Evolutionary conservation across 1,140 invertebrate genomes (phyloP), one percentile per base, ranked within the genome.

Genomic region (Atta texana): DNA sequence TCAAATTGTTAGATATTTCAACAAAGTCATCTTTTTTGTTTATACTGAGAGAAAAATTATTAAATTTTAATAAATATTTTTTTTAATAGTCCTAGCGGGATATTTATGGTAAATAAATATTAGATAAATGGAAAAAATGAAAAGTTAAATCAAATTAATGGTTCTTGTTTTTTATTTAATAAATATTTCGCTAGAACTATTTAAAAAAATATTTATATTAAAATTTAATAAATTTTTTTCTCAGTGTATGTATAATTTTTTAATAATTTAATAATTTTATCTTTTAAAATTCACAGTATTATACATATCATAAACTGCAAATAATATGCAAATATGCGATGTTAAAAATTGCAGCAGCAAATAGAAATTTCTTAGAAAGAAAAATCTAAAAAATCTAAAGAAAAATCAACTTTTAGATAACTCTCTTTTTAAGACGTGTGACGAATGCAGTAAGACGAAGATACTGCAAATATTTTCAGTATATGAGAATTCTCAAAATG

Each of bases 401-500:
- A 16, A 74, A 61, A 82, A 16, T 57, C 16, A 71, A 71, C 49
- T 71, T 24, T 57, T 18, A 10, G 18, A 34, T 44, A 74, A 21
- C 8, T 68, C 28, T 24, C 49, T 44, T 68, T 53, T 82, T 49
- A 82, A 74, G 61, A 34, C 34, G 44, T 61, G 24, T 24, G 24
- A 24, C 0, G 24, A 84, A 84, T 34, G 57, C 24, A 39, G 24
- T 51, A 61, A 21, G 8, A 74, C 7, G 16, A 6, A 44, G 14
- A 21, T 51, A 55, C 7, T 10, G 12, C 18, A 61, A 34, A 61
- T 75, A 75, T 51, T 39, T 51, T 12, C 55, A 24, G 21, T 21
- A n/a, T 7, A 34, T 2, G 31, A 53, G 12, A 84, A 74, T 24
- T 61, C 28, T 57, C 12, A 49, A 82, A 82, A 59, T 82, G 6